Conservation (phyloP, 2,888 invertebrate genomes). For the Emmelina monodactyla region DNA sequence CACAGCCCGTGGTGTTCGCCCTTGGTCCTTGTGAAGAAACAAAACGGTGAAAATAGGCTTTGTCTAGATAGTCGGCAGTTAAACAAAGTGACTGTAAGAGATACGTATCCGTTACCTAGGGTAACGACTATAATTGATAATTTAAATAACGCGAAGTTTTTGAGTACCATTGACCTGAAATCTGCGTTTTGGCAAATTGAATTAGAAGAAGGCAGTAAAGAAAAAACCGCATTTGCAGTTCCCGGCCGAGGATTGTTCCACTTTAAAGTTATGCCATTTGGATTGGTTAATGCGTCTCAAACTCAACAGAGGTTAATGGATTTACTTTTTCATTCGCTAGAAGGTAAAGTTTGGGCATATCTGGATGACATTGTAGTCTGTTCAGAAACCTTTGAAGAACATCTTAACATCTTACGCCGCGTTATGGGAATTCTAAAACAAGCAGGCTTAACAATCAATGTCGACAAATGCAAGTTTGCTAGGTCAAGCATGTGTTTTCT, state of each 20-base stretch:
- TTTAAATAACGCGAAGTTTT: neutral
- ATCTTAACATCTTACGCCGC: neutral
- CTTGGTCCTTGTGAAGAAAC: neutral
- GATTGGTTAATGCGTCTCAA: constrained; percentile 8
- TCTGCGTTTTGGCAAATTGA: neutral
- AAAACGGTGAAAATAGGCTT: constrained; percentile 2
- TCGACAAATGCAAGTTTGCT: constrained; percentile 12
- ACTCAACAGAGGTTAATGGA: constrained; percentile 9
- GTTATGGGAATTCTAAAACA: no score
- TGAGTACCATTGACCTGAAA: neutral
- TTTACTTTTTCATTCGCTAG: neutral
- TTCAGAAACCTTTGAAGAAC: neutral
- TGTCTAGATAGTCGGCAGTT: constrained; percentile 6
- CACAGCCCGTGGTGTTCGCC: constrained; percentile 6
- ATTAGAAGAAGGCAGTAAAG: neutral
- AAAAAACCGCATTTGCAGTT: neutral
- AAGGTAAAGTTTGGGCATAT: constrained; percentile 9
- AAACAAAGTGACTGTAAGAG: neutral
- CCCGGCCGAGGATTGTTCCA: constrained; percentile 11
- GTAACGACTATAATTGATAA: neutral
- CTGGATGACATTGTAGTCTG: constrained; percentile 13
- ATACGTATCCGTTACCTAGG: neutral
- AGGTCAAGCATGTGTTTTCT: constrained; percentile 7
- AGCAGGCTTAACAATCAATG: constrained; percentile 13
- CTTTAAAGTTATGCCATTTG: constrained; percentile 14